A percentile compares a stretch with the other conserved stretches of the same genome.
These are phyloP conservation scores for Masticophis lateralis DNA, from an alignment of 2,797 vertebrate genomes.

Conservation along the genomic window DNA sequence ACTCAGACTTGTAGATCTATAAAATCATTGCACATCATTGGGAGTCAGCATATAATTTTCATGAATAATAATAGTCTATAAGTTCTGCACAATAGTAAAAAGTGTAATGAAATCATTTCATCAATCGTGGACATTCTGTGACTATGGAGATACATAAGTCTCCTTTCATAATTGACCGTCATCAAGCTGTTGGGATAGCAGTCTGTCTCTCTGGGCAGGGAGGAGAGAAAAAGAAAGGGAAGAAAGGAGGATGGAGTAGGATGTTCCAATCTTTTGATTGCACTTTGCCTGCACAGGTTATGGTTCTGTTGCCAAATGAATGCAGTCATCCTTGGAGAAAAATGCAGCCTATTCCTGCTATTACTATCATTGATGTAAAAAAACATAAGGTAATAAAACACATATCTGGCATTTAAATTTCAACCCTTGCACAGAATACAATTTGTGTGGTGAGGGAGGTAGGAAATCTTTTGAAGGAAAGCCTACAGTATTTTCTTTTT, in stretches of 20 bases:
- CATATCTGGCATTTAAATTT: not conserved
- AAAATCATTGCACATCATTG: not conserved
- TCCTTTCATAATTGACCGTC: not conserved
- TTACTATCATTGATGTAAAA: not conserved
- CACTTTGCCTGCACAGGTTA: not conserved
- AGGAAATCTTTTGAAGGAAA: not conserved
- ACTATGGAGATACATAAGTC: not conserved
- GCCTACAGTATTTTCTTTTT: not conserved
- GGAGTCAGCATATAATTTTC: not conserved
- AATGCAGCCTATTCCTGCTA: not conserved
- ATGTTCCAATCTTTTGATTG: not conserved
- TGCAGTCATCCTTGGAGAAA: not conserved
- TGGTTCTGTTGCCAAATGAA: not conserved
- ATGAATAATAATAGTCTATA: not conserved
- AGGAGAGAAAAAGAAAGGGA: not conserved
- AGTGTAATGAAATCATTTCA: not conserved
- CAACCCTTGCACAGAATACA: not conserved
- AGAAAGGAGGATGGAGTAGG: not conserved
- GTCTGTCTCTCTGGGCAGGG: not conserved
- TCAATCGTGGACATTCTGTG: not conserved
- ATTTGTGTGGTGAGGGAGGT: not conserved
- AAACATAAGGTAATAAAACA: not conserved
- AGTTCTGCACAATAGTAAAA: not conserved
- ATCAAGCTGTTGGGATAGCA: not conserved
- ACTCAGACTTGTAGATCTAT: not conserved